These are phyloP conservation scores for Drosophila stalkeri DNA, from an alignment of 2,888 invertebrate genomes.

Conservation along the genomic window DNA sequence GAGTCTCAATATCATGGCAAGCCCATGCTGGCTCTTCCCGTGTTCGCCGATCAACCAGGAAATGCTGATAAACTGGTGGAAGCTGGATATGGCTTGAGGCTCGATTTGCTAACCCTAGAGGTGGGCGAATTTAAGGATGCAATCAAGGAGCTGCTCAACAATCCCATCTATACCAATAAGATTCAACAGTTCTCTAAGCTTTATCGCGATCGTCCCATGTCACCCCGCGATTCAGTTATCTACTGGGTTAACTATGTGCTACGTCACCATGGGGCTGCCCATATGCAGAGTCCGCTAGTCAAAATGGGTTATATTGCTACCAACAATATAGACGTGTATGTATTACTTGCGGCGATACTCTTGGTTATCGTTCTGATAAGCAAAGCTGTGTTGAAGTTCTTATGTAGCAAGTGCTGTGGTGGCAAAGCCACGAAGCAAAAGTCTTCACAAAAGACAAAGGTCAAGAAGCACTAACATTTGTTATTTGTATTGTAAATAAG, in stretches of 20 bases:
- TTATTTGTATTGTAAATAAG: constrained; percentile 14
- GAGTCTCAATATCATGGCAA: constrained; percentile 88
- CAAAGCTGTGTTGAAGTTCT: constrained; percentile 49
- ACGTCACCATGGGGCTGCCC: constrained; percentile 86
- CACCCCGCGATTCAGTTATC: constrained; percentile 86
- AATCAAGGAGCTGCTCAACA: constrained; percentile 72
- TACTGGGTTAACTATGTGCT: constrained; percentile 88
- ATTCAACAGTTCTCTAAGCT: constrained; percentile 85
- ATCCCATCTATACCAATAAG: constrained; percentile 69
- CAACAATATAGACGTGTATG: constrained; percentile 86
- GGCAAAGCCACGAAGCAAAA: constrained; percentile 51
- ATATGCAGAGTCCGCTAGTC: constrained; percentile 86
- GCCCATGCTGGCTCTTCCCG: constrained; percentile 85
- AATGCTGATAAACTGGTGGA: constrained; percentile 74
- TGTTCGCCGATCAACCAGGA: constrained; percentile 81
- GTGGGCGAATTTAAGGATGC: constrained; percentile 52
- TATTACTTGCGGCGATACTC: constrained; percentile 46
- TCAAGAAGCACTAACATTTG: constrained; percentile 56
- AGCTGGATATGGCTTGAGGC: constrained; percentile 73
- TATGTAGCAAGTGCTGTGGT: constrained; percentile 53
- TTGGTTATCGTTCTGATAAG: constrained; percentile 39
- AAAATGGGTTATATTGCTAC: constrained; percentile 85
- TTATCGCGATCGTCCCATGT: constrained; percentile 87
- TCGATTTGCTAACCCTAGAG: constrained; percentile 65
- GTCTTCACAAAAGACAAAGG: constrained; percentile 51